Base-by-base conservation (phyloP, 2,888 invertebrate genomes). In the Coremacera marginata region DNA sequence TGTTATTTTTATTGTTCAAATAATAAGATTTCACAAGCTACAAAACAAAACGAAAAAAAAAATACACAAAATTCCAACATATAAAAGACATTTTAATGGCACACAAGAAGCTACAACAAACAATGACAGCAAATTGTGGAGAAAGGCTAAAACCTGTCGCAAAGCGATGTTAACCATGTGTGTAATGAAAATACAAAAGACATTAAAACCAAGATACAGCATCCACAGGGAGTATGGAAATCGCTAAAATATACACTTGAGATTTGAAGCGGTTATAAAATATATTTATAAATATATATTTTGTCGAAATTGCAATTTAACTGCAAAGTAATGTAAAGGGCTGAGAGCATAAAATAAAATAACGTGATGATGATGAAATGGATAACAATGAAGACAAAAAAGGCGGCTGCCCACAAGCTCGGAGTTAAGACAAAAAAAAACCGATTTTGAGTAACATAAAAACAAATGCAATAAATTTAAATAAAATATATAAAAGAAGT, bases 281-380 rank as follows among this genome's bases (percentile, higher is more conserved):
- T 37, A 44, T 44, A 37, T 37, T 7, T 37, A 7, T 37, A 7
- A 71, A 72, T n/a, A 52, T 49, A 73, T 71, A 71, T 65, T 65
- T 76, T 70, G 37, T 49, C 14, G 70, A 73, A 76, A 78, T 74
- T 76, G 78, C 78, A 76, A 78, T 78, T 78, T 78, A 68, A 78
- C 70, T 72, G 71, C 34, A 60, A 62, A 63, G 52, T 44, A 68
- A 68, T 60, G 60, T 34, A 49, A 16, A n/a, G 57, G 22, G 57
- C 52, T 49, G 9, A 25, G 1, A 22, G 34, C 22, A 65, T 22
- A 19, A n/a, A 37, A 37, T 37, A 51, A 37, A 67, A 68, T 57
- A 22, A 34, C 65, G 22, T 51, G 52, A 49, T 70, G 31, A 31
- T 31, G 60, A 44, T 52, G 60, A 55, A 25, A 25, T n/a, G 51